Evolutionary conservation across 1,140 invertebrate genomes (phyloP), one percentile per base, ranked within the genome.

Genomic region (Drosophila pectinifera): DNA sequence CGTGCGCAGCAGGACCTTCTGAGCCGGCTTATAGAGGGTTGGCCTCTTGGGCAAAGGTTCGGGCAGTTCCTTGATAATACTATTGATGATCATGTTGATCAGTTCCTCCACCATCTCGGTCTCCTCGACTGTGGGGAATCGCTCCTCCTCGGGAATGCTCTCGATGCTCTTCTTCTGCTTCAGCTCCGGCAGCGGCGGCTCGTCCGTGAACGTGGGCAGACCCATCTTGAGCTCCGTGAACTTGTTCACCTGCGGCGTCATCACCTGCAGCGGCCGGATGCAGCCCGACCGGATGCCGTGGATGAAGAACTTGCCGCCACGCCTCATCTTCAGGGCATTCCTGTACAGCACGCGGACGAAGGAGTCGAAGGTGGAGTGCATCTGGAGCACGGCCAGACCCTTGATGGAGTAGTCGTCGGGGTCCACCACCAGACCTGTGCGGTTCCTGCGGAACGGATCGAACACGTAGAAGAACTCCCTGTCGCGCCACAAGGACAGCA

Each of bases 401-500:
- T 82, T 88, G 24, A 83, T 81, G 14, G 67, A 59, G 53, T 84
- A 92, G 53, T 92, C 86, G 42, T 91, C 91, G 8, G 89, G 83
- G 68, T 92, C 91, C 0, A 92, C 70, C 1, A 92, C 88, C 48
- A 83, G 55, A 20, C 91, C 91, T 0, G 62, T 63, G 11, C 77
- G 80, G 42, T 85, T 91, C 8, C 91, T 62, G 18, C 86, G 48
- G 38, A 92, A 93, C 1, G 93, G 93, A 86, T 94, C 93, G 38
- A 93, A 93, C 11, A 89, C 91, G 53, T 92, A 93, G 65, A 91
- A 93, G 73, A 93, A 92, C 24, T 93, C 92, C 5, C 86, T 65
- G 62, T 93, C 93, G 0, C 92, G 86, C 93, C 93, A 94, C 31
- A 93, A 56, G 0, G 91, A 92, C 18, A 93, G 13, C 11, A 90